Conservation (phyloP, 2,113 vertebrate species). For the Syrmaticus mikado region DNA sequence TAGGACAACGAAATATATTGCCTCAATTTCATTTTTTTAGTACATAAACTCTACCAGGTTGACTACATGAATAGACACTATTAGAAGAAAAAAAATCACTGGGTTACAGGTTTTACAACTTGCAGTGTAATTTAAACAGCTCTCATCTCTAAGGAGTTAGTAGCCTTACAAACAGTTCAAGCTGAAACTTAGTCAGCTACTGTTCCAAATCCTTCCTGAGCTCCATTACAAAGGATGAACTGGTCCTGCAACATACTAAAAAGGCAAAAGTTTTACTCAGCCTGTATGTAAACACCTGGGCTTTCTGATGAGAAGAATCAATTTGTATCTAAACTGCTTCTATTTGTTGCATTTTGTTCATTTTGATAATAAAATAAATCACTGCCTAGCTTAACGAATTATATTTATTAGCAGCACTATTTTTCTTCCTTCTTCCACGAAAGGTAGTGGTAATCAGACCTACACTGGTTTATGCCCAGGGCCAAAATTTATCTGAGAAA, state of each 20-base stretch:
- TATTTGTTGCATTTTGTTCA: not conserved
- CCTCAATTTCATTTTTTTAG: slow-evolving; percentile 36
- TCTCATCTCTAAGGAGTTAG: not conserved
- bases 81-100: not conserved
- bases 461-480: not conserved
- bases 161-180: not conserved
- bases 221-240: not conserved
- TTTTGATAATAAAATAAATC: not conserved
- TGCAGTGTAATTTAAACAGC: not conserved
- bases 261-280: not conserved
- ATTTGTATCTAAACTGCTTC: not conserved
- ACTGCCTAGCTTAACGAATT: not conserved
- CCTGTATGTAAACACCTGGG: not conserved
- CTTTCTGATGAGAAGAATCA: not conserved
- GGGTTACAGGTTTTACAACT: not conserved
- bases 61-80: not conserved
- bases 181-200: not conserved
- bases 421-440: not conserved
- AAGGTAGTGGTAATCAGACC: not conserved
- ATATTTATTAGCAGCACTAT: not conserved
- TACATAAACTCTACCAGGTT: not conserved
- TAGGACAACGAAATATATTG: not conserved
- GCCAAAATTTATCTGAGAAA: not conserved
- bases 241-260: not conserved
- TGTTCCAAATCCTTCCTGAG: not conserved